Evolutionary conservation across 2,113 vertebrate genomes (phyloP).

Genomic region (Andinoacara biseriatus): DNA sequence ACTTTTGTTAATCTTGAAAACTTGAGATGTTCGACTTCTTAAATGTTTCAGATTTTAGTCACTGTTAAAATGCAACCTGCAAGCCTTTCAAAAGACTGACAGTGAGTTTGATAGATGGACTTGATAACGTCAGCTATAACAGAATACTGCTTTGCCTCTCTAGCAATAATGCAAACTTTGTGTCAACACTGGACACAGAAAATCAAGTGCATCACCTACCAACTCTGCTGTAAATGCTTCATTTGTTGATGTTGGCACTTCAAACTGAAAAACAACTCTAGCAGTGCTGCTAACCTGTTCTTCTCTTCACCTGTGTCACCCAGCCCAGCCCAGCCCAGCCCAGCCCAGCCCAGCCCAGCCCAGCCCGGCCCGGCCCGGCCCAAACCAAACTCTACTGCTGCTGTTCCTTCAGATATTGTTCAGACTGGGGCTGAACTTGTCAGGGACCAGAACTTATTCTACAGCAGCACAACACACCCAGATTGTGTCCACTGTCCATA

Average conservation of each 20-base stretch:
- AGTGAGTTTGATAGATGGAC: neutral
- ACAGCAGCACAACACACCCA: slow-evolving; percentile 10
- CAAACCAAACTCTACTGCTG: slow-evolving; percentile 5
- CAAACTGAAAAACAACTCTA: slow-evolving; percentile 8
- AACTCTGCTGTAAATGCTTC: neutral
- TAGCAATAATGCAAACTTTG: slow-evolving; percentile 11
- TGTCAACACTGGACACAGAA: slow-evolving; percentile 1
- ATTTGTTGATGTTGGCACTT: slow-evolving; percentile 5
- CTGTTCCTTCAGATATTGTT: neutral
- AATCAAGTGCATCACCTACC: neutral
- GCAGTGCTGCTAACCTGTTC: neutral
- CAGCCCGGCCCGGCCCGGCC: neutral
- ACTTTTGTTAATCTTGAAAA: neutral
- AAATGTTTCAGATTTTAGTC: neutral
- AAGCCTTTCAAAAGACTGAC: neutral
- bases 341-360: neutral
- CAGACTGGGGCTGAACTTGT: slow-evolving; percentile 1
- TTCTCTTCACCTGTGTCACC: neutral
- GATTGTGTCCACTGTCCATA: slow-evolving; percentile 41
- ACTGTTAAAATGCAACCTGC: neutral
- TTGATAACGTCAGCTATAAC: neutral
- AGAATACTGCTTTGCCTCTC: slow-evolving; percentile 19
- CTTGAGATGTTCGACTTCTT: neutral
- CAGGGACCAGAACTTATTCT: neutral
- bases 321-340: neutral